Evolutionary conservation across 2,113 vertebrate species (phyloP), one percentile per base, ranked within the genome.

Genomic region (Oophaga pumilio): DNA sequence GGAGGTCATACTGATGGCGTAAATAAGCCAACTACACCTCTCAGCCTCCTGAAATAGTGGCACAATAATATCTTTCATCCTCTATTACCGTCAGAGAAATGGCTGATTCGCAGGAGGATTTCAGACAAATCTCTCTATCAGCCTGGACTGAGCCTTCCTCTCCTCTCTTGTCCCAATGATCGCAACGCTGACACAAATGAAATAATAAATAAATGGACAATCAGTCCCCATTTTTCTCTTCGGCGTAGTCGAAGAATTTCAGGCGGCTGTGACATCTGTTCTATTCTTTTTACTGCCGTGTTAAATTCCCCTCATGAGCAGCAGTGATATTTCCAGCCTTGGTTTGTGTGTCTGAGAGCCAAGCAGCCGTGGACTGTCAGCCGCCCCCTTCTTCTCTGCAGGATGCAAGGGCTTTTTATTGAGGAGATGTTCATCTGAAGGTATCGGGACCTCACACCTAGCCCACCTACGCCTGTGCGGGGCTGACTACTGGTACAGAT

Each of bases 201-300:
- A 82, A 87, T 87, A 82, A 71, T 62, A 82, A 73, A 87, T 87
- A 76, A 82, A 82, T 22, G 24, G 28, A 20, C 17, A 26, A 64
- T 64, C 73, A 12, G 43, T 6, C 66, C 26, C 13, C 78, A 74
- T 76, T 64, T 62, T 26, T 76, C 79, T 87, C 71, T 66, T 80
- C 53, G 43, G 13, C 49, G 43, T 73, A 57, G 66, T 68, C 26
- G 6, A 59, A 79, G 66, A 59, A 15, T 87, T 78, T 81, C 85
- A 81, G 85, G 24, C 77, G 24, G 77, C 50, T 50, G 71, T 8
- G 76, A 86, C 76, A 79, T 64, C 85, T 73, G 85, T 87, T 87
- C 80, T 87, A 71, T 73, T 87, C 53, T 69, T 22, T 86, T 82
- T 76, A 87, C 53, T 87, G 43, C 69, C 1, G 43, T 76, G 73